These are phyloP conservation scores for Prosopocoilus inquinatus DNA, from an alignment of 2,888 invertebrate genomes.

Conservation along the genomic window DNA sequence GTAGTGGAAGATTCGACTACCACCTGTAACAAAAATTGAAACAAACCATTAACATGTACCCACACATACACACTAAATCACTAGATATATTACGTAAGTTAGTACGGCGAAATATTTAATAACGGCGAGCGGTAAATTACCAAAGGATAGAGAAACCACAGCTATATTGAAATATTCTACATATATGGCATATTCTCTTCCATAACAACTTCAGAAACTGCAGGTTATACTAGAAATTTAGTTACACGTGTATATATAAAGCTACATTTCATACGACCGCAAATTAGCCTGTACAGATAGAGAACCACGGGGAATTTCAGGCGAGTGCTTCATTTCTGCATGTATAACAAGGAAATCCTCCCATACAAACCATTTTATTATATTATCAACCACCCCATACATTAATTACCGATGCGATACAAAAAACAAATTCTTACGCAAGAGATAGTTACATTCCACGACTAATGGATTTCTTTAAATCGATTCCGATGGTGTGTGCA, in stretches of 20 bases:
- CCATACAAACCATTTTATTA: background rate
- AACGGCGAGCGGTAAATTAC: background rate
- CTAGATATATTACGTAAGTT: too few relatives aligned
- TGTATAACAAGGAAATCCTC: background rate
- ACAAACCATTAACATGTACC: background rate
- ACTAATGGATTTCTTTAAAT: conserved; percentile 2
- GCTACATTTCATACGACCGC: conserved; percentile 19
- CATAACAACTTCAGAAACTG: conserved; percentile 4
- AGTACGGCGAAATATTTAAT: too few relatives aligned
- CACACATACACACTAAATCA: too few relatives aligned
- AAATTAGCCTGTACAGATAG: conserved; percentile 18
- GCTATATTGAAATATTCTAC: conserved; percentile 7
- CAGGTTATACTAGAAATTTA: conserved; percentile 14
- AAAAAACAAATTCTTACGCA: too few relatives aligned
- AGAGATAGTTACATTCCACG: too few relatives aligned
- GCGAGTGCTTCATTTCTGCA: background rate
- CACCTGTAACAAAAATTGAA: conserved; percentile 57
- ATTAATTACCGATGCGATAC: too few relatives aligned
- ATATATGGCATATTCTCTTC: conserved; percentile 2
- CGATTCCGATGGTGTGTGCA: background rate
- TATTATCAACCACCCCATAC: background rate
- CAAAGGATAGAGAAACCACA: conserved; percentile 6
- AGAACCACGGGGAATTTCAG: conserved; percentile 13
- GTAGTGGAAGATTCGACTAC: conserved; percentile 82
- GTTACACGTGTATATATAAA: conserved; percentile 11